Evolutionary conservation across 2,113 vertebrate species (phyloP).

Genomic region (Lota lota): DNA sequence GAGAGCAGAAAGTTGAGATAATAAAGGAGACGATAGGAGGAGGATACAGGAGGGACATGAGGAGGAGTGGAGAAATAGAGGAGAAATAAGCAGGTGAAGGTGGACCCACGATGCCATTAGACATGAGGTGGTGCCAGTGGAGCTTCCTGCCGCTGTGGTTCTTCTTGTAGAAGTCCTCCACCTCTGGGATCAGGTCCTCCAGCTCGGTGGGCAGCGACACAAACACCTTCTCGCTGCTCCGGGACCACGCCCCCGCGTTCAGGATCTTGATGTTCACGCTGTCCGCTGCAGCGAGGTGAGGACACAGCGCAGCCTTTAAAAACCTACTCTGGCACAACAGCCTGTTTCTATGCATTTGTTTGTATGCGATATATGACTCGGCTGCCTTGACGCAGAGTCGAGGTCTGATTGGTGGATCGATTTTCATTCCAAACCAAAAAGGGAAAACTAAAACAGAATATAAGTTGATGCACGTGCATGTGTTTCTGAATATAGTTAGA

Average conservation of each 20-base stretch:
- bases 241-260: constrained; percentile 97
- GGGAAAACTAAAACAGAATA: no score
- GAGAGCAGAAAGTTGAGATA: neutral
- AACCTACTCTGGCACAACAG: no score
- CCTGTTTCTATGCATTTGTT: no score
- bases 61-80: neutral
- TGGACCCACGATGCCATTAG: constrained; percentile 95
- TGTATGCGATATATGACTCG: no score
- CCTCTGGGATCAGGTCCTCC: constrained; percentile 97
- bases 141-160: constrained; percentile 98
- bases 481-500: no score
- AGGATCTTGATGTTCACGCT: constrained; percentile 99
- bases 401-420: no score
- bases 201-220: constrained; percentile 95
- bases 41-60: neutral
- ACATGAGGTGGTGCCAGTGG: constrained; percentile 99
- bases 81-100: neutral
- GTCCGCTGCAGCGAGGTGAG: constrained; percentile 76
- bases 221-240: constrained; percentile 98
- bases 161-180: constrained; percentile 99
- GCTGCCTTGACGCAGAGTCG: no score
- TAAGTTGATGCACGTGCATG: no score
- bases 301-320: no score
- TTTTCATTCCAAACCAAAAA: no score
- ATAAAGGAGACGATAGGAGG: neutral